phyloP scores from a whole-genome alignment of 2,113 vertebrate genomes.

The Sterrhoptilus dennistouni region DNA sequence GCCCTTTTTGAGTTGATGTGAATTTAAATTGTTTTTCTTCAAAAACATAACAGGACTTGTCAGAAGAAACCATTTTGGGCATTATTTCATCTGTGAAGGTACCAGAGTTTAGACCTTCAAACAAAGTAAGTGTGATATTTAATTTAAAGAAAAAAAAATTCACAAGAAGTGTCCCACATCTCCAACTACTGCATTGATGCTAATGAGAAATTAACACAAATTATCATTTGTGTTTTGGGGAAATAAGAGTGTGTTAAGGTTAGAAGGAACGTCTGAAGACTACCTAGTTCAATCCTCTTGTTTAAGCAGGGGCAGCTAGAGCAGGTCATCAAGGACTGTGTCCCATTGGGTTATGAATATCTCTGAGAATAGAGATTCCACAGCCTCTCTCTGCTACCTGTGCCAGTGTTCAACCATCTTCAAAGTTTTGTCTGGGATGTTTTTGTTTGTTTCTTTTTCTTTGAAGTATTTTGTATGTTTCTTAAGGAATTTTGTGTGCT shows the following conservation, averaged over 20 bases:
- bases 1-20: background rate
- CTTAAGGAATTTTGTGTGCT: background rate
- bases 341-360: background rate
- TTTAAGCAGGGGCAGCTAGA: background rate
- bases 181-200: background rate
- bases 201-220: background rate
- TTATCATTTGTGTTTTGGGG: background rate
- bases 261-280: background rate
- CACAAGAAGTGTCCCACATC: background rate
- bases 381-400: background rate
- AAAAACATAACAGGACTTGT: constrained; percentile 80
- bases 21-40: constrained; percentile 9
- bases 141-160: background rate
- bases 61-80: constrained; percentile 77
- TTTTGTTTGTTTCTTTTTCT: background rate
- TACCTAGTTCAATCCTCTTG: background rate
- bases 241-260: background rate
- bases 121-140: constrained; percentile 80
- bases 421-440: background rate
- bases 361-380: background rate
- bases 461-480: background rate
- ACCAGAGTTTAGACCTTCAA: constrained; percentile 89
- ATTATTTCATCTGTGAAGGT: constrained; percentile 82
- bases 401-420: background rate
- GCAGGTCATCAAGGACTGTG: background rate